phyloP scores from a whole-genome alignment of 1,140 invertebrate species.

The Homarus americanus region DNA sequence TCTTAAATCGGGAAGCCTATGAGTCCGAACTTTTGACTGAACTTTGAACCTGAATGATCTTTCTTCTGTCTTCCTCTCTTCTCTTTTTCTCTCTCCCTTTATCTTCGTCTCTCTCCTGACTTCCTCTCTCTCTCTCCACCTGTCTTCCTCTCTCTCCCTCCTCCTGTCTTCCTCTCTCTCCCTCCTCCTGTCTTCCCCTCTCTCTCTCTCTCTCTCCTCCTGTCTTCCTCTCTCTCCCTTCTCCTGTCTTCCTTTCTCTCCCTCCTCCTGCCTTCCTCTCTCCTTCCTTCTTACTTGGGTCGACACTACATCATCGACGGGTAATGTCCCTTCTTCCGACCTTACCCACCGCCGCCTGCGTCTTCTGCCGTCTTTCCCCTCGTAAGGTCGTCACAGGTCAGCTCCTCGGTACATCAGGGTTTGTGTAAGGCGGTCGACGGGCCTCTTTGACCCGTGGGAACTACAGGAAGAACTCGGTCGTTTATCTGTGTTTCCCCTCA shows the following conservation, averaged over 20 bases:
- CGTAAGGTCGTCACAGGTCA: slow-evolving; percentile 48
- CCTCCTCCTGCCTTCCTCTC: background rate
- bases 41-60: too few species aligned
- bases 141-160: background rate
- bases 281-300: slow-evolving; percentile 1
- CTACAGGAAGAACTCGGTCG: background rate
- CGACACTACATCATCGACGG: slow-evolving; percentile 2
- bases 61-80: too few species aligned
- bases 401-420: slow-evolving; percentile 13
- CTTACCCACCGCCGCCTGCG: background rate
- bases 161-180: background rate
- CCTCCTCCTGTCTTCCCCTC: background rate
- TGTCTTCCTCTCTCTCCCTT: background rate
- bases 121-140: background rate
- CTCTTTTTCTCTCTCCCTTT: too few species aligned
- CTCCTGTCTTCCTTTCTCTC: background rate
- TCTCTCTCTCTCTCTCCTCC: background rate
- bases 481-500: background rate
- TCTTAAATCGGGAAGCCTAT: too few species aligned
- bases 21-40: too few species aligned
- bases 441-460: slow-evolving; percentile 25
- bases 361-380: slow-evolving; percentile 3
- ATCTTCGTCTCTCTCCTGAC: background rate
- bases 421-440: slow-evolving; percentile 21
- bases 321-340: background rate